These are phyloP conservation scores for Gymnoscopelus braueri DNA, from an alignment of 2,797 vertebrate species.

Conservation along the genomic window DNA sequence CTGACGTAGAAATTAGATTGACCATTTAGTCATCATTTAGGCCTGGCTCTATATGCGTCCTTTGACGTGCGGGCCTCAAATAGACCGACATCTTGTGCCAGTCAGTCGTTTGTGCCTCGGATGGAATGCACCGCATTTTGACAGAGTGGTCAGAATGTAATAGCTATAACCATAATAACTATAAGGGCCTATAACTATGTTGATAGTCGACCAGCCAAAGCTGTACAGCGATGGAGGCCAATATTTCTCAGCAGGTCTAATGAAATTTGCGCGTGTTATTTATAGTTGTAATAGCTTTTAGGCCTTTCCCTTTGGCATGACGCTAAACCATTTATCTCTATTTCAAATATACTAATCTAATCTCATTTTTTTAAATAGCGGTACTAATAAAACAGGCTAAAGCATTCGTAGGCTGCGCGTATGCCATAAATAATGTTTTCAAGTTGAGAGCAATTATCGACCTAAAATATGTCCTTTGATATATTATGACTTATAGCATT, in stretches of 20 bases:
- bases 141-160: neutral
- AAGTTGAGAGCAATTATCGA: too few relatives aligned
- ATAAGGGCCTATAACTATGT: neutral
- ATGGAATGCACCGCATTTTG: neutral
- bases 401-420: too few relatives aligned
- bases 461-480: too few relatives aligned
- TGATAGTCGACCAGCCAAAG: too few relatives aligned
- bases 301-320: neutral
- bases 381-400: too few relatives aligned
- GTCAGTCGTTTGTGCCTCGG: neutral
- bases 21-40: constrained; percentile 20
- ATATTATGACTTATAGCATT: too few relatives aligned
- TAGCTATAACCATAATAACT: neutral
- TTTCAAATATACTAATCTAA: neutral
- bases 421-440: too few relatives aligned
- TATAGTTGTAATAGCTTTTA: neutral
- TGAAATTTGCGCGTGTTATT: too few relatives aligned
- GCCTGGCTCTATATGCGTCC: neutral
- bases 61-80: constrained; percentile 25
- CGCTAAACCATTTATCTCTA: neutral
- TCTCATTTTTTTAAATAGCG: too few relatives aligned
- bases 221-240: too few relatives aligned
- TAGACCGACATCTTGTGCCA: constrained; percentile 16
- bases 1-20: constrained; percentile 30
- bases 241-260: too few relatives aligned